Conservation (phyloP, 2,888 invertebrate species). For the Germaria angustata region DNA sequence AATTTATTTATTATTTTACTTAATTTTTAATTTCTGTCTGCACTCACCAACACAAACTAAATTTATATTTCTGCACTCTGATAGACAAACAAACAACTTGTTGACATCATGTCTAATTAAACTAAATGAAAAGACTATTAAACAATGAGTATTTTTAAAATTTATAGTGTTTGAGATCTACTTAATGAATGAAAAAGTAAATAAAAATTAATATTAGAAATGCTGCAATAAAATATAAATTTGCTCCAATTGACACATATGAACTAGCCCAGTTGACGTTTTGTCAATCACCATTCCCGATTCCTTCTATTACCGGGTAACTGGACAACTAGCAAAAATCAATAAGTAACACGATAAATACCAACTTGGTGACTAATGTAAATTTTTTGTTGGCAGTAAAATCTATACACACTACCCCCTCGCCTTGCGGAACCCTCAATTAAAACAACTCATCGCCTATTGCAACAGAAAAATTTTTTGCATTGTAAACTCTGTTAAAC, state of each 20-base stretch:
- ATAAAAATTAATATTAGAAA: neutral
- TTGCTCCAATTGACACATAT: too few relatives aligned
- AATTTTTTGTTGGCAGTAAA: too few relatives aligned
- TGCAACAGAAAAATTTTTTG: too few relatives aligned
- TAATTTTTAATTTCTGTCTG: neutral
- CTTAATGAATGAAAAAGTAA: conserved; percentile 4
- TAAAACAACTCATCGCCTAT: too few relatives aligned
- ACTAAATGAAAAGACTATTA: conserved; percentile 37
- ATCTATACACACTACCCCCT: too few relatives aligned
- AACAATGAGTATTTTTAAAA: neutral
- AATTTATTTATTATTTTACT: conserved; percentile 34
- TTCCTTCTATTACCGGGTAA: too few relatives aligned
- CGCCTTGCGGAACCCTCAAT: too few relatives aligned
- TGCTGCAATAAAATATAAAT: neutral
- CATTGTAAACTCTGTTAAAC: too few relatives aligned
- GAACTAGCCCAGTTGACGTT: neutral
- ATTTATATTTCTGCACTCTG: conserved; percentile 25
- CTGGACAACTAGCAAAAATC: too few relatives aligned
- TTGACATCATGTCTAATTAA: conserved; percentile 58
- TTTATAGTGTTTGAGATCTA: neutral
- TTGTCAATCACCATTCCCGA: too few relatives aligned
- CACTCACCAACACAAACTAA: neutral
- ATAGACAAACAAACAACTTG: conserved; percentile 3
- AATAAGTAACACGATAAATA: too few relatives aligned
- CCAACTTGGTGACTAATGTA: too few relatives aligned